Evolutionary conservation across 2,888 invertebrate genomes (phyloP), one percentile per base, ranked within the genome.

Genomic region (Acronicta psi): DNA sequence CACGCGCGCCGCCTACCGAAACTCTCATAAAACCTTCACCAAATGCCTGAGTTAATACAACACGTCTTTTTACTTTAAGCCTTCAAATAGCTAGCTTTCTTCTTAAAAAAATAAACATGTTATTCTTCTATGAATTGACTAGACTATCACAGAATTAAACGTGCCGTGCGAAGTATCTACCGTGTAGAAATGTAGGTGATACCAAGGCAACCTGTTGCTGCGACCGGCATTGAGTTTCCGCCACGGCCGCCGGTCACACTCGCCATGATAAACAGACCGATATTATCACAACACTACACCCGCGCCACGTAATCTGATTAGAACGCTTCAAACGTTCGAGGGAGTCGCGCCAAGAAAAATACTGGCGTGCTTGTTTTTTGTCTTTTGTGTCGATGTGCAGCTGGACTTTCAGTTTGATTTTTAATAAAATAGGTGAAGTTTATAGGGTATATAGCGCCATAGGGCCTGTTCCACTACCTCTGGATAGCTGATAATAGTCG

Each of bases 261-360:
- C 67, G 36, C 52, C 50, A 54, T 72, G 60, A 71, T 75, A 79
- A 79, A 73, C 76, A 74, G 65, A 56, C 64, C 62, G 79, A 79
- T 78, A 69, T 56, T 82, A 80, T 83, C 72, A 73, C 59, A 70
- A 72, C 59, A 62, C 45, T 58, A 69, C 65, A 57, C 59, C 50
- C 69, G 70, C 69, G 75, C 69, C 71, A 66, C 70, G 74, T 79
- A 76, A 82, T 77, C 78, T 64, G 74, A 78, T 80, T 75, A 76
- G 55, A 61, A 38, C 57, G 52, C 47, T 50, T 69, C 54, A 17
- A 36, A n/a, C 42, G 56, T 17, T 68, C 29, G 38, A 54, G 57
- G 40, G 47, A 47, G 41, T 49, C 18, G 46, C 36, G 50, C 38
- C 37, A 60, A 61, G 44, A 54, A 63, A 75, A 69, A 69, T 62